A percentile compares a stretch with the other conserved stretches of the same genome.
phyloP scores from a whole-genome alignment of 2,888 invertebrate genomes.

The Chydorus sphaericus region DNA sequence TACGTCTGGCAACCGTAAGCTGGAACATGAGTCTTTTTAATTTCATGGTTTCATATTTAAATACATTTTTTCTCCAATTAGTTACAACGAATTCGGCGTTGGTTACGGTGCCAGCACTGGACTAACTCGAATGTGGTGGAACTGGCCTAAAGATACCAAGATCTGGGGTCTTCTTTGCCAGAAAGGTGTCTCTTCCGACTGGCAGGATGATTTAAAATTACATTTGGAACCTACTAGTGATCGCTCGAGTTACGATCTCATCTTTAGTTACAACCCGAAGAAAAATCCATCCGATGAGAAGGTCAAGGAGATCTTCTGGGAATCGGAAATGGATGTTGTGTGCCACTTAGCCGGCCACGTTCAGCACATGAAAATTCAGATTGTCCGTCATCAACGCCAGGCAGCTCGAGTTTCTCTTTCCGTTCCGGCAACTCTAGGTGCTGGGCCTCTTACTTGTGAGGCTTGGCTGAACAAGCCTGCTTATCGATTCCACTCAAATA shows the following conservation, averaged over 20 bases:
- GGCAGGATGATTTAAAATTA: not conserved
- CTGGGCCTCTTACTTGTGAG: not conserved
- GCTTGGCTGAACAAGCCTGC: not conserved
- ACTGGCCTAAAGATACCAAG: not conserved
- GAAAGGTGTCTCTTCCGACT: not conserved
- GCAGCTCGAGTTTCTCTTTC: not conserved
- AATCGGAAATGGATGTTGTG: not conserved
- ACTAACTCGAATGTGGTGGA: not conserved
- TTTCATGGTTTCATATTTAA: too few species aligned
- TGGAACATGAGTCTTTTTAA: too few species aligned
- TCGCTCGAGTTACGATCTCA: not conserved
- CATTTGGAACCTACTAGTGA: not conserved
- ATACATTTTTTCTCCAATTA: too few species aligned
- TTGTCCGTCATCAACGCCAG: not conserved
- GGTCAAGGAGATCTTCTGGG: not conserved
- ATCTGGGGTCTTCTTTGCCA: not conserved
- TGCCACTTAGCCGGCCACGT: not conserved
- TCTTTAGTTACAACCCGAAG: not conserved
- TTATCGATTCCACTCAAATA: not conserved
- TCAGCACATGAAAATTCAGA: not conserved
- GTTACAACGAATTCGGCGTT: not conserved
- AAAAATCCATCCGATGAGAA: not conserved
- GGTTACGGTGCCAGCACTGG: not conserved
- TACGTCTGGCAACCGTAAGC: not conserved
- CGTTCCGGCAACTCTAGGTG: not conserved